Base-by-base conservation (phyloP, 2,113 vertebrate genomes). In the Ailurus styani region DNA sequence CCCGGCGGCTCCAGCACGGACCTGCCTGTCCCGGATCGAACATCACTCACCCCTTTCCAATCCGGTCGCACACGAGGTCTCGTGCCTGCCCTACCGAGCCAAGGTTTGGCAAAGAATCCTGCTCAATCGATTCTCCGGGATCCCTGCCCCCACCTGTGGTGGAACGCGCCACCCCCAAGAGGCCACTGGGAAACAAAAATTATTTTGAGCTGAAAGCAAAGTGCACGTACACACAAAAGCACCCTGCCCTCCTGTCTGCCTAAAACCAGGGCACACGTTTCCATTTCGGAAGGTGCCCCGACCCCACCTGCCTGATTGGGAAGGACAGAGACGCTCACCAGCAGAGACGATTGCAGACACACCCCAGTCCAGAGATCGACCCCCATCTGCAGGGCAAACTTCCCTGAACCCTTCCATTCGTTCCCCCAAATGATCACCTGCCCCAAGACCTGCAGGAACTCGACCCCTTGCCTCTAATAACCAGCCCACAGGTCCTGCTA, bases 381-480 rank as follows among this genome's bases (percentile, higher is more conserved):
- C 21, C 4, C 20, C 6, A 25, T 3, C n/a, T 3, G 37, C 21
- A 40, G 21, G 21, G 13, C 68, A 40, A 21, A 25, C 2, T 40
- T 42, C 0, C 0, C 11, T 0, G 11, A 13, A 25, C 12, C 21
- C 37, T 40, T 6, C 10, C 11, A 10, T 3, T 42, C 3, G 37
- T 72, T 25, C 23, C 37, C 37, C 70, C 70, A 3, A 25, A 23
- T 6, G 11, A 23, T 40, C 21, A 13, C 11, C 21, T 12, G 37
- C 11, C 21, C 37, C 37, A 42, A 23, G 37, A 72, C 34, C 66
- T 68, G 7, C 7, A 27, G 18, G 34, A 37, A 68, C 20, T 34
- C 4, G 1, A 8, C 34, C 66, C 3, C 1, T 68, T 20, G 4
- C 34, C 34, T 10, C 0, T 72, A 6, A 72, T 2, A 40, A 72